Base-by-base conservation (phyloP, 37 sponge, comb jelly and placozoan genomes). In the Tethya wilhelma region DNA sequence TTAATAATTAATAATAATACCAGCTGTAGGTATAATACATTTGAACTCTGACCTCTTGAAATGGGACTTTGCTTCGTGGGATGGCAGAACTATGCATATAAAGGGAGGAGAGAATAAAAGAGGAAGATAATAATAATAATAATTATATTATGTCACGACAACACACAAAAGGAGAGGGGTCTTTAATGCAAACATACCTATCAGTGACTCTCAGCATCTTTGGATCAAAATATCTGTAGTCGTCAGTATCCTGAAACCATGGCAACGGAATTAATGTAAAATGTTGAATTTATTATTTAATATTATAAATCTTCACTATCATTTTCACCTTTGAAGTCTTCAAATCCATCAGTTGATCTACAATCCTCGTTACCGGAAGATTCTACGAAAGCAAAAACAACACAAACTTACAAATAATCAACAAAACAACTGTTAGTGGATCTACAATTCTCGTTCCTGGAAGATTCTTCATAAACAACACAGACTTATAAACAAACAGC, bases 161-260 rank as follows among this genome's bases (percentile, higher is more conserved):
- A 36, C 22, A 8, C 46, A 45, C 41, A 38, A 53, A 25, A 68
- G 23, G 41, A 6, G 23, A 31, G 57, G 19, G 41, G 22, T 40
- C 20, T 22, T 34, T 46, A 5, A 70, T 68, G 22, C 36, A 30
- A n/a, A 44, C 59, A 45, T 39, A 91, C 86, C 87, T 89, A 59
- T 90, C 91, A 42, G 84, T 56, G 31, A 85, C 78, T 79, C 92
- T 71, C 44, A 88, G 78, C 72, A 93, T 6, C 65, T 96, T 96
- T 5, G 97, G 97, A 85, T 96, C 97, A 87, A 93, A 90, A 58
- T 93, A 93, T n/a, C 89, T 67, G 68, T 87, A 96, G 39, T 90
- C 91, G 9, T 96, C 94, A 42, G 90, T 89, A 64, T 87, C 91
- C 95, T 94, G 53, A 82, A 36, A 72, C 33, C 0, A 69, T 26